phyloP scores from a whole-genome alignment of 2,888 invertebrate genomes.

The Unio pictorum region DNA sequence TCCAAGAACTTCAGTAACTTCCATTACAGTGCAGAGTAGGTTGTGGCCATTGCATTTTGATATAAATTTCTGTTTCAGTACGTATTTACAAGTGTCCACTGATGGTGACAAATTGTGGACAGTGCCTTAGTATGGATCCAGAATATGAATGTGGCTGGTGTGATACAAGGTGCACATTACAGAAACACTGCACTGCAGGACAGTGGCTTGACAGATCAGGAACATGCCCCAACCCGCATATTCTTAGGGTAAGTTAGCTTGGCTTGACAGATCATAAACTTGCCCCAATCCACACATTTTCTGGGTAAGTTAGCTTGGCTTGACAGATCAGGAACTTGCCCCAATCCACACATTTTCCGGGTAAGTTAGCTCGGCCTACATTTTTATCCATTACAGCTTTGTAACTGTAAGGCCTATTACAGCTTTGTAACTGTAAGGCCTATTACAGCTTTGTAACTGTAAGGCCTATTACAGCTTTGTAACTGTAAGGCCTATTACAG shows the following conservation, averaged over 20 bases:
- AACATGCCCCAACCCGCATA: constrained; percentile 95
- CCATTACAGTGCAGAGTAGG: neutral
- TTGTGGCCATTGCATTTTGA: neutral
- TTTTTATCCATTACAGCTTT: neutral
- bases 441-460: neutral
- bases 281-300: constrained; percentile 91
- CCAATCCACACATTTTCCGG: neutral
- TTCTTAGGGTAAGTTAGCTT: constrained; percentile 74
- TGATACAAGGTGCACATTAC: constrained; percentile 76
- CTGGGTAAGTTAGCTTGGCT: neutral
- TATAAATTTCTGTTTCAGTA: constrained; percentile 48
- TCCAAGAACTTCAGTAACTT: neutral
- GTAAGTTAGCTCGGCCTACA: no score
- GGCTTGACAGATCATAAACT: constrained; percentile 92
- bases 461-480: neutral
- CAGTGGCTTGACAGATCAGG: constrained; percentile 91
- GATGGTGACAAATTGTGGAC: constrained; percentile 99
- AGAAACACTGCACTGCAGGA: constrained; percentile 41
- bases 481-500: neutral
- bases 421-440: neutral
- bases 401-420: neutral
- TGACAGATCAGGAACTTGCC: no score
- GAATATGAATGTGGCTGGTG: constrained; percentile 98
- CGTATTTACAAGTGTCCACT: constrained; percentile 82
- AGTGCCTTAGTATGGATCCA: constrained; percentile 92